phyloP scores from a whole-genome alignment of 2,113 vertebrate species.

The Pituophis catenifer region DNA sequence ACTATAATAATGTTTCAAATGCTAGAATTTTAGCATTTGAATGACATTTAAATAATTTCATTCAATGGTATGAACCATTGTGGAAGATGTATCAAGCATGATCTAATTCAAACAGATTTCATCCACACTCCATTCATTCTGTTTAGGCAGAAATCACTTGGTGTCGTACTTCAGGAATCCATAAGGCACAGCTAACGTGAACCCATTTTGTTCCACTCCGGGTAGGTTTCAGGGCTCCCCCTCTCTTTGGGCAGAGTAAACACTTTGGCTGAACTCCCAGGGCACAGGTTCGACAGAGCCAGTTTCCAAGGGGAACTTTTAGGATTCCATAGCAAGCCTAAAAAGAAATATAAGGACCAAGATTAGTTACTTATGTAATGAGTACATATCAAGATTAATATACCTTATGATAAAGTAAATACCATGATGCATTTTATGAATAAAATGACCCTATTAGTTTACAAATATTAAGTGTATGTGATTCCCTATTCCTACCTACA shows the following conservation, averaged over 20 bases:
- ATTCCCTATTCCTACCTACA: not conserved
- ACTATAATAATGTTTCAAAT: not conserved
- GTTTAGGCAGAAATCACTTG: not conserved
- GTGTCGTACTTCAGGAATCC: slow-evolving; percentile 92
- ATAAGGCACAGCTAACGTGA: slow-evolving; percentile 99
- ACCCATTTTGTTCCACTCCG: slow-evolving; percentile 98
- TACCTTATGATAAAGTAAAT: not conserved
- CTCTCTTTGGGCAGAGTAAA: slow-evolving; percentile 94
- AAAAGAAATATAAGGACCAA: fast-evolving
- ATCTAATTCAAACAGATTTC: not conserved
- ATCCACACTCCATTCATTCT: fast-evolving
- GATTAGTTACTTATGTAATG: not conserved
- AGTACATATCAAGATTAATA: not conserved
- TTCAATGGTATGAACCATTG: not conserved
- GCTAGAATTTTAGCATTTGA: not conserved
- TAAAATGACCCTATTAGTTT: not conserved
- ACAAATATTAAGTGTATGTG: not conserved
- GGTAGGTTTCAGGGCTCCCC: slow-evolving; percentile 94
- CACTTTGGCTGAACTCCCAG: slow-evolving; percentile 96
- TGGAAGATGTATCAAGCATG: not conserved
- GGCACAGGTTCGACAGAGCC: slow-evolving; percentile 94
- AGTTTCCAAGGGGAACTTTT: slow-evolving; percentile 94
- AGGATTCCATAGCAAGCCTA: slow-evolving; percentile 97
- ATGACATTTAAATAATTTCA: not conserved
- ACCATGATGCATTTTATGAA: not conserved